Conservation (phyloP, 2,797 vertebrate genomes). For the Carduelis carduelis region DNA sequence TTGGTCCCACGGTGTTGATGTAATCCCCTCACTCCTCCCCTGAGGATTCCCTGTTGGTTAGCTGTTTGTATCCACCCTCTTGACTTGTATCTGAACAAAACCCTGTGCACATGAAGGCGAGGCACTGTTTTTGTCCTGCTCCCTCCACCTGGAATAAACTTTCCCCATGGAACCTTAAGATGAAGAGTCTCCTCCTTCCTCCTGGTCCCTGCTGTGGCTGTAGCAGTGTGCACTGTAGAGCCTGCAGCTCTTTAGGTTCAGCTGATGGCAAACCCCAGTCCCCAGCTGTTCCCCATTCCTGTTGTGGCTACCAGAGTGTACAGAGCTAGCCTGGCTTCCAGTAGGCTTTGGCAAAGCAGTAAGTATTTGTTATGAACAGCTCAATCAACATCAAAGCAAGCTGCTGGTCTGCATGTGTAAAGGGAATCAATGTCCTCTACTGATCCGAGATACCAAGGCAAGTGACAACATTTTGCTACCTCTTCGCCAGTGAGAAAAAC, state of each 20-base stretch:
- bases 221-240: not conserved
- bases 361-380: not conserved
- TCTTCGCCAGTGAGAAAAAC: not conserved
- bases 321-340: not conserved
- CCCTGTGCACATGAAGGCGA: fast-evolving
- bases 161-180: not conserved
- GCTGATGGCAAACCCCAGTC: not conserved
- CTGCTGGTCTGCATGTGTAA: not conserved
- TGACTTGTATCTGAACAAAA: not conserved
- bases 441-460: not conserved
- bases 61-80: not conserved
- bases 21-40: not conserved
- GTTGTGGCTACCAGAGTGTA: not conserved
- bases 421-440: not conserved
- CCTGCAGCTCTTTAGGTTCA: not conserved
- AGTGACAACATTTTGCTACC: not conserved
- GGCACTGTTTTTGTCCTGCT: not conserved
- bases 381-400: not conserved
- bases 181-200: not conserved
- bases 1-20: not conserved
- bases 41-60: not conserved
- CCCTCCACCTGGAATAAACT: not conserved
- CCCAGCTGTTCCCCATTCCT: not conserved
- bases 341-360: not conserved
- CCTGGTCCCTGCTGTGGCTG: not conserved